Evolutionary conservation across 2,113 vertebrate genomes (phyloP).

Genomic region (Pagrus major): DNA sequence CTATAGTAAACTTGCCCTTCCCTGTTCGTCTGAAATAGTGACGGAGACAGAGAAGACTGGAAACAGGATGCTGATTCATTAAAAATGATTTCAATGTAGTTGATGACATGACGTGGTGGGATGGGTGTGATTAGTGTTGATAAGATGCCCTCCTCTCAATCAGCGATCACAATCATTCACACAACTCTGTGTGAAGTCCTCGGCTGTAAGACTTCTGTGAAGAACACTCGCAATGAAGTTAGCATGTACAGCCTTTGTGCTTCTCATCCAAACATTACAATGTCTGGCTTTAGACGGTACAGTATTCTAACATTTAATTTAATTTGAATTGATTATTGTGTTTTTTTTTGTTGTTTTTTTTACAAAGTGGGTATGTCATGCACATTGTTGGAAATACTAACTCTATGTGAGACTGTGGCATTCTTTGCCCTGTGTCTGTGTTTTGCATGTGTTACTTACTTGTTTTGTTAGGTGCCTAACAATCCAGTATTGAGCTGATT

Average conservation of each 20-base stretch:
- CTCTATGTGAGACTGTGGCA: neutral
- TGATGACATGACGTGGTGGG: neutral
- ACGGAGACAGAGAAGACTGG: too few species aligned
- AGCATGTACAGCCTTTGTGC: constrained; percentile 18
- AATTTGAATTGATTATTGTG: too few species aligned
- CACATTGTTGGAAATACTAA: neutral
- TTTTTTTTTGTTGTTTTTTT: too few species aligned
- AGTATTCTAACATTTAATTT: constrained; percentile 23
- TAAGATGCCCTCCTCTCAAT: neutral
- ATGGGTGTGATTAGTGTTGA: neutral
- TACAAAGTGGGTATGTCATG: too few species aligned
- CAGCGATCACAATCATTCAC: neutral
- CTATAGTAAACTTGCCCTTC: neutral
- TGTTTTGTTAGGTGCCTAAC: neutral
- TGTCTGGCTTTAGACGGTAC: constrained; percentile 63
- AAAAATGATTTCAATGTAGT: neutral
- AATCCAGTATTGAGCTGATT: neutral
- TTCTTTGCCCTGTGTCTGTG: neutral
- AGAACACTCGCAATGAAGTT: constrained; percentile 27
- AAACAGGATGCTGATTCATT: neutral
- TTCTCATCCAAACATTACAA: constrained; percentile 53
- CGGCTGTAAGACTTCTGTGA: neutral
- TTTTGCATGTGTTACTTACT: neutral
- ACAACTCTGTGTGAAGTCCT: neutral
- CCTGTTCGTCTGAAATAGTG: neutral